Evolutionary conservation across 2,888 invertebrate genomes (phyloP).

Genomic region (Melipona bicolor): DNA sequence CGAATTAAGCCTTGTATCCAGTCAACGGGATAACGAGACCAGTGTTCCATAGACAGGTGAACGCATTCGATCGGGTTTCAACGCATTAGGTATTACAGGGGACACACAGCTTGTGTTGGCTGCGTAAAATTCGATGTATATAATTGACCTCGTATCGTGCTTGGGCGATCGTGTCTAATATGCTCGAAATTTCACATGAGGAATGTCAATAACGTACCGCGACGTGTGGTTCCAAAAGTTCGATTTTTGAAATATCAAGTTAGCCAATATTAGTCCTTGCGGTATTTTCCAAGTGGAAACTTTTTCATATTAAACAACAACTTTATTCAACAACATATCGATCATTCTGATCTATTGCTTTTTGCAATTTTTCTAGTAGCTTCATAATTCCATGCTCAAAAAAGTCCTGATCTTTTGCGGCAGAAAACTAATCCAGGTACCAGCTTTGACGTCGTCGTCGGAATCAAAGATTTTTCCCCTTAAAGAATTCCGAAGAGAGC

Average conservation of each 20-base stretch:
- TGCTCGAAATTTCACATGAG: background rate
- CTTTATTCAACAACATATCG: too few relatives aligned
- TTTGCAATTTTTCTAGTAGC: too few relatives aligned
- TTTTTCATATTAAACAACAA: too few relatives aligned
- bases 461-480: too few relatives aligned
- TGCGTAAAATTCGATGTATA: conserved; percentile 25
- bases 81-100: conserved; percentile 10
- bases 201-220: background rate
- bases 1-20: conserved; percentile 28
- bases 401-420: too few relatives aligned
- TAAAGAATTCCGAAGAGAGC: too few relatives aligned
- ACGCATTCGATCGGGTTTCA: conserved; percentile 37
- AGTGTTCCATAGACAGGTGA: conserved; percentile 29
- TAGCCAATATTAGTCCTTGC: too few relatives aligned
- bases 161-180: background rate
- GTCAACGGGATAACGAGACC: conserved; percentile 48
- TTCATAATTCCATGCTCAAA: too few relatives aligned
- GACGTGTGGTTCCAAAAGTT: background rate
- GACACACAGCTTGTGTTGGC: background rate
- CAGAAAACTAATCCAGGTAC: too few relatives aligned
- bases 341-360: too few relatives aligned
- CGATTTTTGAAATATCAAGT: background rate
- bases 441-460: too few relatives aligned
- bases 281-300: too few relatives aligned
- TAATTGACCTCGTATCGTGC: conserved; percentile 9